Base-by-base conservation (phyloP, 2,888 invertebrate species). In the Hyalella azteca region DNA sequence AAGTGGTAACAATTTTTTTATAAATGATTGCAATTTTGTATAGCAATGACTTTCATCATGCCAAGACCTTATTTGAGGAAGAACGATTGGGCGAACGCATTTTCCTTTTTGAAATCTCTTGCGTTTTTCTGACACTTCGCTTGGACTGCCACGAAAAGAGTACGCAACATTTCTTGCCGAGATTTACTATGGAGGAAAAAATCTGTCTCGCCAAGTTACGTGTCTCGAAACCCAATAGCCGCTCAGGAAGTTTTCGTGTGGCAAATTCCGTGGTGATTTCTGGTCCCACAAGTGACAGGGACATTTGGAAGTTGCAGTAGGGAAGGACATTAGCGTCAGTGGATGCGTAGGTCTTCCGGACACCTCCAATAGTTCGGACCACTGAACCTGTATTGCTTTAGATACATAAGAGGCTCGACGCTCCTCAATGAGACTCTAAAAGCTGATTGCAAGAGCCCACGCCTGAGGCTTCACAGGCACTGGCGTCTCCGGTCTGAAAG, bases 251-350 rank as follows among this genome's bases (percentile, higher is more conserved):
- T 54, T 54, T 54, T 54, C 54, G 22, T 54, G 54, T 54, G 54
- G 54, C 54, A 54, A 54, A 54, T 54, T 54, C 54, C 26, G 54
- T 54, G 54, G 54, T 54, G 54, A 54, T 54, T 54, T 54, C 54
- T 54, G 54, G 54, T 54, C 54, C 26, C 22, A 54, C 26, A 54
- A 54, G 54, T 54, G 54, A 54, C 54, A 54, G 54, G 54, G 54
- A 54, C 54, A 54, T 54, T 54, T 54, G 26, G 54, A 54, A 54
- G 54, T 54, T 54, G 29, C 54, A 54, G 54, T 54, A 54, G 54
- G 26, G 54, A 54, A 26, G 54, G 26, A 54, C 54, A 54, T 54
- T 54, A 54, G 54, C 29, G 54, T 54, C 54, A 54, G 54, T 54
- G 29, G 54, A 54, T 54, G 54, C 54, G 54, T 54, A 54, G 54